These are phyloP conservation scores for Zaprionus obscuricornis DNA, from an alignment of 2,888 invertebrate genomes.

Conservation along the genomic window DNA sequence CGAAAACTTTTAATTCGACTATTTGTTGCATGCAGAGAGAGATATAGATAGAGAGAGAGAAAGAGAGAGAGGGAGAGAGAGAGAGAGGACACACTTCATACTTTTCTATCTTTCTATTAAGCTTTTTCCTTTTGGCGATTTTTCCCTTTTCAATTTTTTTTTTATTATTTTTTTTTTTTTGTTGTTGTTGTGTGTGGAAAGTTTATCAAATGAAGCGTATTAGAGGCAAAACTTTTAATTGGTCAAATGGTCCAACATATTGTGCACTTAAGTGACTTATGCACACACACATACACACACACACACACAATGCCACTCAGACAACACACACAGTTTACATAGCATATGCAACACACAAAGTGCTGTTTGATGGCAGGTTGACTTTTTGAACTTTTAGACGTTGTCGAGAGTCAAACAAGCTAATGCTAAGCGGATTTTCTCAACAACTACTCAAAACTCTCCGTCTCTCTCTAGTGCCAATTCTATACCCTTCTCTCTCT, in stretches of 20 bases:
- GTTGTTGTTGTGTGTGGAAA: slow-evolving; percentile 42
- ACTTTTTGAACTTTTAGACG: slow-evolving; percentile 62
- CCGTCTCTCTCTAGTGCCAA: no score
- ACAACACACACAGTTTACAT: no score
- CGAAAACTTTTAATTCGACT: slow-evolving; percentile 45
- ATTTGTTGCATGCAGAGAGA: slow-evolving; percentile 1
- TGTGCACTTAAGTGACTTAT: slow-evolving; percentile 73
- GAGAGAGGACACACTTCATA: slow-evolving; percentile 13
- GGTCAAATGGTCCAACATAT: slow-evolving; percentile 77
- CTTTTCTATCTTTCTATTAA: not conserved
- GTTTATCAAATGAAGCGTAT: slow-evolving; percentile 80
- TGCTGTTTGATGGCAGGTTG: slow-evolving; percentile 50
- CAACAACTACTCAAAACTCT: not conserved
- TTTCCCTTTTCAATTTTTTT: slow-evolving; percentile 33
- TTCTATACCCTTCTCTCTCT: no score
- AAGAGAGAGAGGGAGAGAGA: no score
- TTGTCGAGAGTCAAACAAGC: slow-evolving; percentile 60
- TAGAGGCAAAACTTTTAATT: slow-evolving; percentile 80
- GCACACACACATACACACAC: slow-evolving; percentile 30
- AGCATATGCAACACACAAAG: no score
- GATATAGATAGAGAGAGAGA: not conserved
- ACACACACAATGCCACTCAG: slow-evolving; percentile 3
- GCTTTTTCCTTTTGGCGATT: slow-evolving; percentile 6
- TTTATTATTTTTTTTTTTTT: slow-evolving; percentile 9
- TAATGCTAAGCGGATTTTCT: slow-evolving; percentile 70